phyloP scores from a whole-genome alignment of 2,888 invertebrate genomes.

The Isotomurus palustris region DNA sequence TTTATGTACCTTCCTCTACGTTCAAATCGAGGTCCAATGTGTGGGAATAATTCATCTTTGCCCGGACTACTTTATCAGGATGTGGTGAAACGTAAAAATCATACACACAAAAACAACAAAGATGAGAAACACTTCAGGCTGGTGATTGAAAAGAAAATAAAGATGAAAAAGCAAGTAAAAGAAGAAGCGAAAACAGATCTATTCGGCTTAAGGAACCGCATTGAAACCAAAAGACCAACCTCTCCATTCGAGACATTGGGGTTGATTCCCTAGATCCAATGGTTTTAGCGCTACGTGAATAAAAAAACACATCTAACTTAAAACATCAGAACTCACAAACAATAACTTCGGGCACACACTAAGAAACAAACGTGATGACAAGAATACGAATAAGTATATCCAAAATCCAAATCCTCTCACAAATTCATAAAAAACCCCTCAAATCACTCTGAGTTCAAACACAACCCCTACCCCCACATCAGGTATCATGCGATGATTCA shows the following conservation, averaged over 20 bases:
- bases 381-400: too few relatives aligned
- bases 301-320: slow-evolving; percentile 1
- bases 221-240: slow-evolving; percentile 47
- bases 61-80: slow-evolving; percentile 85
- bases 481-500: background rate
- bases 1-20: slow-evolving; percentile 72
- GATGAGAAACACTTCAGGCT: slow-evolving; percentile 34
- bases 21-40: slow-evolving; percentile 86
- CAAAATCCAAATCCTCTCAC: too few relatives aligned
- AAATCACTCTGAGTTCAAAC: too few relatives aligned
- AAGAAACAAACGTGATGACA: too few relatives aligned
- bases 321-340: too few relatives aligned
- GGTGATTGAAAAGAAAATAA: slow-evolving; percentile 18
- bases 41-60: slow-evolving; percentile 59
- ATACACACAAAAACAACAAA: slow-evolving; percentile 27
- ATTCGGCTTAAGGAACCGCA: slow-evolving; percentile 29
- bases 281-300: slow-evolving; percentile 27
- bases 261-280: slow-evolving; percentile 37
- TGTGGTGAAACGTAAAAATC: slow-evolving; percentile 48
- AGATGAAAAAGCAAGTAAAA: slow-evolving; percentile 19
- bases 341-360: too few relatives aligned
- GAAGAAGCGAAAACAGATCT: slow-evolving; percentile 48
- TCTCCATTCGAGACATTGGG: slow-evolving; percentile 42
- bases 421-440: too few relatives aligned
- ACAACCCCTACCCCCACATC: too few relatives aligned